phyloP scores from a whole-genome alignment of 2,888 invertebrate species.

The Epistrophe grossulariae region DNA sequence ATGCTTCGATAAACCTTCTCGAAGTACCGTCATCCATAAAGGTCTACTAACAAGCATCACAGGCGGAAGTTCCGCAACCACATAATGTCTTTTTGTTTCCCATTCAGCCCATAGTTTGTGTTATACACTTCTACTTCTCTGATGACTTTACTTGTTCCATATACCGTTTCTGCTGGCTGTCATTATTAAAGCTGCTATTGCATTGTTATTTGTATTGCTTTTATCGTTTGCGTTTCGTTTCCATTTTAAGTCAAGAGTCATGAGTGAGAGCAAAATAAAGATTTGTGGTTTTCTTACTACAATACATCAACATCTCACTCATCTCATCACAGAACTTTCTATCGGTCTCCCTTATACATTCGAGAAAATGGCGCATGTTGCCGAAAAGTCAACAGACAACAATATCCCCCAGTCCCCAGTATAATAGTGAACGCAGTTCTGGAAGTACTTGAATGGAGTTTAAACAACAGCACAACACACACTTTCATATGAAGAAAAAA shows the following conservation, averaged over 20 bases:
- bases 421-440: conserved; percentile 37
- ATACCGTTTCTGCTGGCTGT: neutral
- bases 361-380: conserved; percentile 64
- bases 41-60: conserved; percentile 46
- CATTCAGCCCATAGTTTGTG: conserved; percentile 42
- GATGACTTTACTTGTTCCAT: neutral
- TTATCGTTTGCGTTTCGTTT: conserved; percentile 39
- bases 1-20: conserved; percentile 33
- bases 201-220: conserved; percentile 60
- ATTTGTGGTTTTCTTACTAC: conserved; percentile 44
- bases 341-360: conserved; percentile 30
- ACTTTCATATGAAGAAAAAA: neutral
- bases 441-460: conserved; percentile 59
- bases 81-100: conserved; percentile 59
- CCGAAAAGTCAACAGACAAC: conserved; percentile 60
- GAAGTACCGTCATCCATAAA: conserved; percentile 38
- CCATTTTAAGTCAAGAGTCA: conserved; percentile 1
- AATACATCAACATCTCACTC: conserved; percentile 1
- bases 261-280: conserved; percentile 57
- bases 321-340: neutral
- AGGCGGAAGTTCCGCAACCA: conserved; percentile 58
- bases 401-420: conserved; percentile 25
- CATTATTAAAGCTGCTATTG: conserved; percentile 47
- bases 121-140: neutral
- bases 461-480: conserved; percentile 22